Percentiles rank a stretch among this genome's conserved stretches.
These are phyloP conservation scores for Ginglymostoma cirratum DNA, from an alignment of 2,113 vertebrate species.

Conservation along the genomic window DNA sequence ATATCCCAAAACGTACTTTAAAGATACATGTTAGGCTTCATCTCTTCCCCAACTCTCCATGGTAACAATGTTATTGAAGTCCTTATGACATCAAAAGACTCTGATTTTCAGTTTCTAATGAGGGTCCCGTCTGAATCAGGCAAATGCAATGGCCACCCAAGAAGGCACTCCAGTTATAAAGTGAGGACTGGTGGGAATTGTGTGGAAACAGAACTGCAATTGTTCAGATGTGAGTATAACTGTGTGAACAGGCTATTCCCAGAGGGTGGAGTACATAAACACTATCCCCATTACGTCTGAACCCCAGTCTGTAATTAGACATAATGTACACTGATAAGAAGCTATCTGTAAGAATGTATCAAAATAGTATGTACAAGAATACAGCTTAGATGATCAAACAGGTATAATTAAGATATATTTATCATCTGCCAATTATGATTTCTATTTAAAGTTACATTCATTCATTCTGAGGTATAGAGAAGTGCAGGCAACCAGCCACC, in stretches of 20 bases:
- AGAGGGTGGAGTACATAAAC: neutral
- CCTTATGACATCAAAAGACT: neutral
- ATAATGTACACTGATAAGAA: neutral
- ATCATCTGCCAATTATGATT: neutral
- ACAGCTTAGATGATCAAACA: neutral
- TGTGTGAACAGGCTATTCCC: neutral
- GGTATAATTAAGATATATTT: neutral
- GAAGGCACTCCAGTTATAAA: neutral
- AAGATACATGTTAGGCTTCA: neutral
- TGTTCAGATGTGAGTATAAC: neutral
- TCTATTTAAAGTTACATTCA: neutral
- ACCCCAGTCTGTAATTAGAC: neutral
- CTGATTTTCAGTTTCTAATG: neutral
- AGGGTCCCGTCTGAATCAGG: neutral
- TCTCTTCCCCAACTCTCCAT: neutral
- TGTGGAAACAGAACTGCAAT: neutral
- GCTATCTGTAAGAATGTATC: neutral
- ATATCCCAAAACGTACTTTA: neutral
- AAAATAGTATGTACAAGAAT: neutral
- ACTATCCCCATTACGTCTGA: neutral
- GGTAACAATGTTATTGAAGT: neutral
- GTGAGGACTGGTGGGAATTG: neutral
- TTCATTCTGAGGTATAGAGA: neutral
- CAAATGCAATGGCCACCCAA: neutral
- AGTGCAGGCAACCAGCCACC: neutral